Evolutionary conservation across 2,888 invertebrate species (phyloP).

Genomic region (Phengaris arion): DNA sequence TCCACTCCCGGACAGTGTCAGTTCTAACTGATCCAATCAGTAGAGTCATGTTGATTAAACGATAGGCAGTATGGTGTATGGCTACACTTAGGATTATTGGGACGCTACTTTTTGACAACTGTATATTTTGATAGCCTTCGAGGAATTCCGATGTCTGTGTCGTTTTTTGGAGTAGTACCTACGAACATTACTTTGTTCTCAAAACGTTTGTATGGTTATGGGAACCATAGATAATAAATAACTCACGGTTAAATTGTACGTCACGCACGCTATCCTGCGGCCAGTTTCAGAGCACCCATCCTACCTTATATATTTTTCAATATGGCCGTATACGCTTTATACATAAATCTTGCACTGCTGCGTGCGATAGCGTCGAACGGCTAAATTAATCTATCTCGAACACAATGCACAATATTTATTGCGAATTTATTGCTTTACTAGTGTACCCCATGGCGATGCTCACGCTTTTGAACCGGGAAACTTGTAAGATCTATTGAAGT

Average conservation of each 20-base stretch:
- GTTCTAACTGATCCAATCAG: background rate
- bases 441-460: constrained; percentile 31
- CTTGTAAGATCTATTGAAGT: background rate
- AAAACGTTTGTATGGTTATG: background rate
- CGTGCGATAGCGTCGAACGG: constrained; percentile 47
- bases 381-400: constrained; percentile 52
- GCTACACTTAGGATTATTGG: no score
- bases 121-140: background rate
- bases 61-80: background rate
- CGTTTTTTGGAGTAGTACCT: background rate
- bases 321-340: constrained; percentile 42
- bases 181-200: background rate
- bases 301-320: constrained; percentile 45
- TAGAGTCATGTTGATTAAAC: background rate
- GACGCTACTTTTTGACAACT: no score
- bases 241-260: constrained; percentile 31
- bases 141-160: background rate
- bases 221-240: constrained; percentile 24
- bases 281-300: constrained; percentile 28
- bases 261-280: constrained; percentile 27
- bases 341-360: constrained; percentile 50
- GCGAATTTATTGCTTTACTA: constrained; percentile 44
- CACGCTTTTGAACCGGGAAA: constrained; percentile 23
- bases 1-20: no score
- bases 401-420: constrained; percentile 51